phyloP scores from a whole-genome alignment of 2,888 invertebrate genomes.

The Ectemnius lituratus region DNA sequence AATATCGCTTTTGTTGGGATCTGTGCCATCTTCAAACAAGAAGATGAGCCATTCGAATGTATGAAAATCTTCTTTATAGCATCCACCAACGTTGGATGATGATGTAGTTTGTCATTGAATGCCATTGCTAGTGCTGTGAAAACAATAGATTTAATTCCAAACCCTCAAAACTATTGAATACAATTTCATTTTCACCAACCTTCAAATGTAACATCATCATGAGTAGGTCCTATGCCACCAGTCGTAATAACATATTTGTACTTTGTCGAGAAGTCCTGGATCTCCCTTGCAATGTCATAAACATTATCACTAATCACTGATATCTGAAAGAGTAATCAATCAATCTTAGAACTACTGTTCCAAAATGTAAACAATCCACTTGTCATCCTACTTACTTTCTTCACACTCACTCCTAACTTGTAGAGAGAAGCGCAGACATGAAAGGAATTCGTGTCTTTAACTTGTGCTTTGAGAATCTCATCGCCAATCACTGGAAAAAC shows the following conservation, averaged over 20 bases:
- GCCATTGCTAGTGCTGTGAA: slow-evolving; percentile 79
- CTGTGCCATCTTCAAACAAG: slow-evolving; percentile 77
- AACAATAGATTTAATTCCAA: not conserved
- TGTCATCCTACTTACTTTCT: slow-evolving; percentile 76
- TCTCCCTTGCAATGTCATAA: slow-evolving; percentile 82
- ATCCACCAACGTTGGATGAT: slow-evolving; percentile 78
- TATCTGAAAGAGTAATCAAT: slow-evolving; percentile 75
- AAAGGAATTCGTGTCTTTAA: slow-evolving; percentile 84
- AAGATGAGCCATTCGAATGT: slow-evolving; percentile 73
- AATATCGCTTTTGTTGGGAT: slow-evolving; percentile 78
- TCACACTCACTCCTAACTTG: slow-evolving; percentile 82
- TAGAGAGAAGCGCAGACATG: slow-evolving; percentile 82
- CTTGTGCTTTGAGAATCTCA: slow-evolving; percentile 87
- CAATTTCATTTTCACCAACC: slow-evolving; percentile 73
- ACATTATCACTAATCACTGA: slow-evolving; percentile 84
- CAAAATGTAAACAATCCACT: not conserved
- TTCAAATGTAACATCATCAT: slow-evolving; percentile 88
- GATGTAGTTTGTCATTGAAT: slow-evolving; percentile 77
- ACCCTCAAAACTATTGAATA: not conserved
- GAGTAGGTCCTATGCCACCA: slow-evolving; percentile 89
- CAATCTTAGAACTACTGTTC: not conserved
- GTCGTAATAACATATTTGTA: slow-evolving; percentile 86
- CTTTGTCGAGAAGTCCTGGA: slow-evolving; percentile 80
- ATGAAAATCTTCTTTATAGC: slow-evolving; percentile 77
- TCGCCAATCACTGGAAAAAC: slow-evolving; percentile 83